Evolutionary conservation across 2,888 invertebrate species (phyloP), one percentile per base, ranked within the genome.

Genomic region (Psylliodes chrysocephalus): DNA sequence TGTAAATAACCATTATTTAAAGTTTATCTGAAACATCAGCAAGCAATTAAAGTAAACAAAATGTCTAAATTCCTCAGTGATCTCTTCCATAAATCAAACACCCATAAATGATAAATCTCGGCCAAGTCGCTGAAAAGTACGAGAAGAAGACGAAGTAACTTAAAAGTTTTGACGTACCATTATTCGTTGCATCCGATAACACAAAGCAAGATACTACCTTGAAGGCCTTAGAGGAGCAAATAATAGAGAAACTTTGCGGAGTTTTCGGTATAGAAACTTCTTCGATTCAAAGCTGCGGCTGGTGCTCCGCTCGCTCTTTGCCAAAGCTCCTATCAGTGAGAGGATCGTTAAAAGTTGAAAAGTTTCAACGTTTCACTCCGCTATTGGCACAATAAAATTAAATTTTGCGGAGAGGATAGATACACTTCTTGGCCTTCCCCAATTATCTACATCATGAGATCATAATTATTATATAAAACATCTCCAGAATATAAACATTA

Each of bases 111-210:
- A 70, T 70, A 70, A 63, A 68, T 70, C 66, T 63, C 59, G 40
- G 49, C 49, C 25, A 64, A 68, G 59, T 68, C 61, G 68, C 53
- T 61, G 70, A 68, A 70, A 70, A 70, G 68, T 70, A 64, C 64
- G 30, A 49, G 30, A 49, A 49, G 49, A 49, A 49, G 49, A 49
- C 28, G 49, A 68, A 70, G 69, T 70, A 70, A 70, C 70, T 70
- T 70, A 66, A 70, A 64, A 70, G 68, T 70, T 70, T 61, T 66
- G 70, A 70, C 70, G 66, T 70, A 68, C 70, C 70, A 70, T 70
- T 70, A 70, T 70, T 70, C 70, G 66, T 68, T 64, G 68, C 66
- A 70, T 70, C 66, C 68, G 67, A 67, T 70, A 70, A 70, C 70
- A 70, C 49, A 68, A 68, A 61, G 68, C 66, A 66, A 68, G 70